Conservation (phyloP, 2,888 invertebrate genomes). For the Drosophila mimica region DNA sequence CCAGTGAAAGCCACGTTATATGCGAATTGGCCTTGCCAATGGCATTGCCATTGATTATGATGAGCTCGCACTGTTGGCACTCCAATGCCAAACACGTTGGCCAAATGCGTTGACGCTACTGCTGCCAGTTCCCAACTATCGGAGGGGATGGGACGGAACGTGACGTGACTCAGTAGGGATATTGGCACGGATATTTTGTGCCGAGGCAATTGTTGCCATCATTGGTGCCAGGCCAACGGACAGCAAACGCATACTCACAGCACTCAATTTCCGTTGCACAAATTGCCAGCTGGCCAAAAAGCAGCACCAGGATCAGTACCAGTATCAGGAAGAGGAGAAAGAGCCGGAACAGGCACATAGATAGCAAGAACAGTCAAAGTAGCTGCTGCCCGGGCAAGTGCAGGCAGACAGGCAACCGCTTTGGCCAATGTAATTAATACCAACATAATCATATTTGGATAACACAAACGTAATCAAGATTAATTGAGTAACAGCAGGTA, state of each 20-base stretch:
- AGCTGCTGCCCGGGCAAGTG: neutral
- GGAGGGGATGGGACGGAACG: neutral
- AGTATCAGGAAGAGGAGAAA: neutral
- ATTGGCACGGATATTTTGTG: constrained; percentile 15
- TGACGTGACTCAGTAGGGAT: neutral
- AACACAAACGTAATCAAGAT: constrained; percentile 82
- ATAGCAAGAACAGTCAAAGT: neutral
- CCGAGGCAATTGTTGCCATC: constrained; percentile 38
- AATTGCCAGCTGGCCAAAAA: constrained; percentile 42
- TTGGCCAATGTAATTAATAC: constrained; percentile 76
- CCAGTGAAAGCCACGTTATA: constrained; percentile 47
- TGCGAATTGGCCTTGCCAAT: constrained; percentile 10
- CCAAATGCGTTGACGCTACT: constrained; percentile 41
- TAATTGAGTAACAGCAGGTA: constrained; percentile 81
- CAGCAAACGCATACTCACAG: constrained; percentile 17
- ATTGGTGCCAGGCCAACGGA: constrained; percentile 40
- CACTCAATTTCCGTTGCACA: constrained; percentile 69
- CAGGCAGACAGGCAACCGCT: constrained; percentile 19
- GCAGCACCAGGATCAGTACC: neutral
- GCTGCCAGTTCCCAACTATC: neutral
- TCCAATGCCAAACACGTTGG: constrained; percentile 57
- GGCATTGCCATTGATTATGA: constrained; percentile 55
- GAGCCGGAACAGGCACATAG: neutral
- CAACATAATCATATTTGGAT: constrained; percentile 81
- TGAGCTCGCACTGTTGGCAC: constrained; percentile 48